Percentiles rank a stretch among this genome's conserved stretches.
Conservation (phyloP, 1,140 invertebrate genomes). For the Sitobion miscanthi region DNA sequence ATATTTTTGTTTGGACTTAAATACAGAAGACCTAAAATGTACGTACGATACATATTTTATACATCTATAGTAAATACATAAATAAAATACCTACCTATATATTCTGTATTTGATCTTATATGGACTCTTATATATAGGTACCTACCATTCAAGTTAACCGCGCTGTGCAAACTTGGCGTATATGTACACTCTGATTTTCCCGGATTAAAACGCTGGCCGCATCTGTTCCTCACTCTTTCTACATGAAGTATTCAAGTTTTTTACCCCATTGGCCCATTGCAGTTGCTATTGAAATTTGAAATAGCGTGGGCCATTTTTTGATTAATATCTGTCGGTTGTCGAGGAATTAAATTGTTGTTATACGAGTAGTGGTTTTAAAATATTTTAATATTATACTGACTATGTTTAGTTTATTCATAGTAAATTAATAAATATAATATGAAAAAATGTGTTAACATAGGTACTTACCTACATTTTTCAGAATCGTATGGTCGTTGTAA, state of each 20-base stretch:
- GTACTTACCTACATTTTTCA: neutral
- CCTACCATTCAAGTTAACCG: neutral
- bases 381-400: neutral
- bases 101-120: neutral
- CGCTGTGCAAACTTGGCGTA: neutral
- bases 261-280: neutral
- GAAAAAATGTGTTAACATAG: too few relatives aligned
- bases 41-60: neutral
- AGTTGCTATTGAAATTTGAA: neutral
- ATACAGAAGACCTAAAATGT: neutral
- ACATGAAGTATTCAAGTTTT: neutral
- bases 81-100: neutral
- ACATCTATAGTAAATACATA: neutral
- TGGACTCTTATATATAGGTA: neutral
- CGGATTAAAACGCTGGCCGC: neutral
- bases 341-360: neutral
- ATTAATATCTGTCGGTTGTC: neutral
- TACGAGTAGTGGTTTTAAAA: neutral
- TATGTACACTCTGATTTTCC: neutral
- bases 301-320: neutral
- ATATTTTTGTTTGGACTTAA: neutral
- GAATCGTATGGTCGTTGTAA: neutral
- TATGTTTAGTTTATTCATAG: neutral
- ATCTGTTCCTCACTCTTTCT: neutral
- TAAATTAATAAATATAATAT: too few relatives aligned